Conservation (phyloP, 2,113 vertebrate genomes). For the Chamaetylas fuelleborni region DNA sequence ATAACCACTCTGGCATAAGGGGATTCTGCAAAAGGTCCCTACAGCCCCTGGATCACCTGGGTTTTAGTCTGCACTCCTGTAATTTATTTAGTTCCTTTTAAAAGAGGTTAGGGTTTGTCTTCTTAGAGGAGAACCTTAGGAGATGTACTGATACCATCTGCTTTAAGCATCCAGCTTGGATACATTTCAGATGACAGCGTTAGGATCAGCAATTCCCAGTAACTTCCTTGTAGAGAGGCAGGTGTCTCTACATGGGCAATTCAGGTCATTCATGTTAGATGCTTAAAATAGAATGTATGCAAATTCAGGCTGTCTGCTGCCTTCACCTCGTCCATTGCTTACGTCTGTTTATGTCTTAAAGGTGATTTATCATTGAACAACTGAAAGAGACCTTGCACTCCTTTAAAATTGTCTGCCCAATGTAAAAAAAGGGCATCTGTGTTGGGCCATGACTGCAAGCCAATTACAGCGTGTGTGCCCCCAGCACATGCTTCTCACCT, state of each 20-base stretch:
- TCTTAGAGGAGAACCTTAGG: neutral
- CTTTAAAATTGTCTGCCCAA: neutral
- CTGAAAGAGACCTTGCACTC: neutral
- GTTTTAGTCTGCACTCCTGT: neutral
- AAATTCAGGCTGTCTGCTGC: neutral
- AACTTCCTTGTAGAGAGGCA: neutral
- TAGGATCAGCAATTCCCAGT: conserved; percentile 5
- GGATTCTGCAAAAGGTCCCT: neutral
- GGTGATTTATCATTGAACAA: neutral
- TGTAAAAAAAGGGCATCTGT: neutral
- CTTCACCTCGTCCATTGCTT: neutral
- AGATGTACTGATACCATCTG: conserved; percentile 46
- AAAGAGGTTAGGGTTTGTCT: neutral
- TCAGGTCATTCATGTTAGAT: conserved; percentile 23
- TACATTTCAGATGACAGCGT: neutral
- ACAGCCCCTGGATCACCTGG: neutral
- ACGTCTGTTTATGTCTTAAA: neutral
- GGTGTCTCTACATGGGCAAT: neutral
- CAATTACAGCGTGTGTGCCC: neutral
- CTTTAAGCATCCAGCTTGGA: conserved; percentile 44
- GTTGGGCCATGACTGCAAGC: neutral
- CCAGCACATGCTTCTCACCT: neutral
- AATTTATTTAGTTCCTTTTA: neutral
- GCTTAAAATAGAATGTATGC: conserved; percentile 28
- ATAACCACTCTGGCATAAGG: neutral